Conservation (phyloP, 1,140 invertebrate species). For the Plodia interpunctella region DNA sequence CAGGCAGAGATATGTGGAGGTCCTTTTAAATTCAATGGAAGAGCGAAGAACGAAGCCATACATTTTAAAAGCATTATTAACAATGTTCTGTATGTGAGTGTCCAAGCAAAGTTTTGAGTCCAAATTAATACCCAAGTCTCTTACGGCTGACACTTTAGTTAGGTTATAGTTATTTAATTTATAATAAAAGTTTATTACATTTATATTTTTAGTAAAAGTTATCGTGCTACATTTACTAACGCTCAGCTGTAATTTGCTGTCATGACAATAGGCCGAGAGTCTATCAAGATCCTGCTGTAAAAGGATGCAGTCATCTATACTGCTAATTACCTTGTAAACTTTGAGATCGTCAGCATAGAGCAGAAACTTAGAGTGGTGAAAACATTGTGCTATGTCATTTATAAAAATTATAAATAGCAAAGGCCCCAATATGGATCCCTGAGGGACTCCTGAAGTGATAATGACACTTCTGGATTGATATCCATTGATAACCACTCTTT, state of each 20-base stretch:
- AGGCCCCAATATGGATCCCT: constrained; percentile 1
- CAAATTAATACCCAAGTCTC: constrained; percentile 25
- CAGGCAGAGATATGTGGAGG: constrained; percentile 11
- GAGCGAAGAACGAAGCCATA: constrained; percentile 26
- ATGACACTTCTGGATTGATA: not conserved
- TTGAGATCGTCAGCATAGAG: constrained; percentile 41
- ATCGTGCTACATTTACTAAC: constrained; percentile 29
- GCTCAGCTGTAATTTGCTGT: constrained; percentile 27
- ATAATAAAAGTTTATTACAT: constrained; percentile 12
- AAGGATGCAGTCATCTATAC: constrained; percentile 17
- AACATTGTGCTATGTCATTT: constrained; percentile 4
- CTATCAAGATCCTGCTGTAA: constrained; percentile 28
- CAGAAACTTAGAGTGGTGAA: constrained; percentile 22
- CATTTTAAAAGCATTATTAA: too few relatives aligned
- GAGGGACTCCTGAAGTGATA: not conserved
- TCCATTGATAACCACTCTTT: not conserved
- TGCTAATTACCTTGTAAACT: too few relatives aligned
- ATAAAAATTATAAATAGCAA: constrained; percentile 3
- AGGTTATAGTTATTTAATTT: constrained; percentile 10
- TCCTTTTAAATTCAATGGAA: constrained; percentile 19
- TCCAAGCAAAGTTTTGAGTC: constrained; percentile 25
- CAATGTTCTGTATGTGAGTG: constrained; percentile 21
- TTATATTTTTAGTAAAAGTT: constrained; percentile 32
- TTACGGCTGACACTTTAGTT: constrained; percentile 12
- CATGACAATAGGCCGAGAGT: constrained; percentile 21